Base-by-base conservation (phyloP, 2,888 invertebrate genomes). In the Periphyllus acericola region DNA sequence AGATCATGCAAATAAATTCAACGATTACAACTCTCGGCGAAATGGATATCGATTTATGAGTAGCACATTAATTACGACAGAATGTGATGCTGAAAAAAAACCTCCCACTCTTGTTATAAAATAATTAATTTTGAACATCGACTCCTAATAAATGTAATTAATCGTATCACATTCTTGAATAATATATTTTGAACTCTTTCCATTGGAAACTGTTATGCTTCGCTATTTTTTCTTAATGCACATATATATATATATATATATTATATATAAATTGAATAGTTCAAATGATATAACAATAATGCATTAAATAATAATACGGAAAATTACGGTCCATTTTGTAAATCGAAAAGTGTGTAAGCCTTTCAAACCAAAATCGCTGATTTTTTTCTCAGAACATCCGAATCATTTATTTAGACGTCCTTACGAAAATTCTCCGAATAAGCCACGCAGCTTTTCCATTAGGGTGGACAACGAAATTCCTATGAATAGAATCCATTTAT, bases 401-500 rank as follows among this genome's bases (percentile, higher is more conserved):
- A 46, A 40, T 80, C 66, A 66, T 40, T 80, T 66, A 66, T 80
- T 66, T 66, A 66, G 29, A 66, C 66, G 17, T 80, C 80, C 21
- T 29, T 32, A 46, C 40, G 9, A 46, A 81, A 68, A 68, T 46
- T 46, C 81, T 9, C 17, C 32, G 81, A 81, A 71, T 71, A 46
- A 71, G 29, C 46, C 68, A 32, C 29, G 32, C 8, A 81, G 32
- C 25, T 71, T 82, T 82, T 82, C 71, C 82, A 71, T 71, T 46
- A 82, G 52, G 14, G 32, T 71, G 68, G 71, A 71, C 82, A 52
- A 46, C 1, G 14, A 46, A 82, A 71, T 32, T 71, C 68, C 46
- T 32, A 25, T 71, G 46, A 71, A 82, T 71, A 82, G 71, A 71
- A 82, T 82, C 32, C 71, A 25, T 82, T 82, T 82, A 71, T 81